Evolutionary conservation across 2,797 vertebrate genomes (phyloP).

Genomic region (Balearica regulorum): DNA sequence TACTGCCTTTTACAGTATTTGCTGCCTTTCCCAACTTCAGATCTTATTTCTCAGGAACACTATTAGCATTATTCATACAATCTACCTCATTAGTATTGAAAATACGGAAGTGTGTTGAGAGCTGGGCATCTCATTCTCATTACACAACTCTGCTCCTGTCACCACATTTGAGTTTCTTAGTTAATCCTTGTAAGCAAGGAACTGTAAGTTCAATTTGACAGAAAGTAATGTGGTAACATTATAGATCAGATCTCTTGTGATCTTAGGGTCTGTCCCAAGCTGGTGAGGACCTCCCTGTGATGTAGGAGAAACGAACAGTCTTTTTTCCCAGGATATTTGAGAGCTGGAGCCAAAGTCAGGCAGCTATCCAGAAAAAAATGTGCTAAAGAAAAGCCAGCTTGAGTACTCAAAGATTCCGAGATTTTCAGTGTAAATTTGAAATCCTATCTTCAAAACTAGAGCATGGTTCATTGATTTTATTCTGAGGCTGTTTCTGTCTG

Average conservation of each 20-base stretch:
- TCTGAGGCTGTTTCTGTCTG: not conserved
- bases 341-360: not conserved
- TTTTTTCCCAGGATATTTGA: not conserved
- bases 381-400: not conserved
- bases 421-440: not conserved
- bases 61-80: not conserved
- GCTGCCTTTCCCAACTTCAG: not conserved
- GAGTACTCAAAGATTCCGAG: not conserved
- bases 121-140: not conserved
- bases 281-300: rapidly evolving
- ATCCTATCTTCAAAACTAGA: not conserved
- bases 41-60: not conserved
- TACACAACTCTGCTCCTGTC: not conserved
- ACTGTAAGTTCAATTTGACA: not conserved
- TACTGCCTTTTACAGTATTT: not conserved
- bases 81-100: not conserved
- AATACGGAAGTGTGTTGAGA: not conserved
- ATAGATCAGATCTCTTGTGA: not conserved
- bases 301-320: not conserved
- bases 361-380: not conserved
- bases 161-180: not conserved
- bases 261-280: not conserved
- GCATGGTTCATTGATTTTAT: not conserved
- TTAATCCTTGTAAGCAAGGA: not conserved
- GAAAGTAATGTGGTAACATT: not conserved